Percentiles rank a stretch among this genome's conserved stretches.
Conservation (phyloP, 2,888 invertebrate genomes). For the Neoitamus cyanurus region DNA sequence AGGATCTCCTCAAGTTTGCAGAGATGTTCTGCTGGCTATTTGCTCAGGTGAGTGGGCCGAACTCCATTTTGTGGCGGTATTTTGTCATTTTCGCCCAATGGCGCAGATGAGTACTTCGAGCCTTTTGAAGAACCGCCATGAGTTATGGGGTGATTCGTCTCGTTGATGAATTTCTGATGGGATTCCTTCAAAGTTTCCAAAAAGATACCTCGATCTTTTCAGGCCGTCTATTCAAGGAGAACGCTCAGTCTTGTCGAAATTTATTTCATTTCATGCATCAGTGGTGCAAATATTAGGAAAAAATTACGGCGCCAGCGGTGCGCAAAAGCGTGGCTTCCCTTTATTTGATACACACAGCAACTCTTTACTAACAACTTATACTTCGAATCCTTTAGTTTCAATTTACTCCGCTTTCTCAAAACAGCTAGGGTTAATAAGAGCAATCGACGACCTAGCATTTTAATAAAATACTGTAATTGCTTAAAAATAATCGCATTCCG, state of each 20-base stretch:
- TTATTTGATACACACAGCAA: no score
- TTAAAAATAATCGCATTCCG: no score
- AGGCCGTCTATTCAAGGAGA: neutral
- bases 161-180: neutral
- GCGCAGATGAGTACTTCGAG: neutral
- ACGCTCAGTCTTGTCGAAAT: neutral
- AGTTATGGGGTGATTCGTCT: neutral
- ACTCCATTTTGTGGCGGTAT: neutral
- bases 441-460: no score
- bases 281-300: neutral
- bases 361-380: no score
- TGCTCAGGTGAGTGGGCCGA: neutral
- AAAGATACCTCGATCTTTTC: neutral
- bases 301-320: neutral
- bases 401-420: no score
- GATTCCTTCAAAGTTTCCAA: neutral
- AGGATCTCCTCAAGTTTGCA: neutral
- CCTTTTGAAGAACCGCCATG: neutral
- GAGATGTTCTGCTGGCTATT: neutral
- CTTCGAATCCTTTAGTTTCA: no score
- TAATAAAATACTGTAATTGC: no score
- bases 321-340: neutral
- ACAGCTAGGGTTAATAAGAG: no score
- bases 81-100: neutral
- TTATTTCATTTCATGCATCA: slow-evolving; percentile 5